Conservation (phyloP, 2,113 vertebrate genomes). For the Entomyzon cyanotis region DNA sequence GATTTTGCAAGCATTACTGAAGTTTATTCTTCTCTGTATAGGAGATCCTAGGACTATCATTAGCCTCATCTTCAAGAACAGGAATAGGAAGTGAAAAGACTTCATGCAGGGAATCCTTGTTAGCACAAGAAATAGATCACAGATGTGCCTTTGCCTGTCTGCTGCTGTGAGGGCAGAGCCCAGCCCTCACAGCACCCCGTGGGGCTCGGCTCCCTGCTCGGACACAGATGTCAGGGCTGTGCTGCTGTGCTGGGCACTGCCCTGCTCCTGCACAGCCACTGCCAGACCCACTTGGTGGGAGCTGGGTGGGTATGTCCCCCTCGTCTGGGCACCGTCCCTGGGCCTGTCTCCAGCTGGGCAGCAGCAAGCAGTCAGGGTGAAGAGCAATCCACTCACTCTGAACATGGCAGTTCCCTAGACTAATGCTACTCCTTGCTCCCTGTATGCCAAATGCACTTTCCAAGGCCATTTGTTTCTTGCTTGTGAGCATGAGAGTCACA, state of each 20-base stretch:
- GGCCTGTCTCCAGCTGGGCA: not conserved
- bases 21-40: not conserved
- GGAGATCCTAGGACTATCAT: not conserved
- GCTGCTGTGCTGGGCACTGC: not conserved
- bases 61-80: not conserved
- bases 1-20: not conserved
- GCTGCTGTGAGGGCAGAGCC: not conserved
- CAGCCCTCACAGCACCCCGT: fast-evolving
- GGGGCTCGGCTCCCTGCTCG: fast-evolving
- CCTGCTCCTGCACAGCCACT: not conserved
- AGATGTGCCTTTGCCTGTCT: slow-evolving; percentile 17
- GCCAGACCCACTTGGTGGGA: fast-evolving
- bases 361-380: not conserved
- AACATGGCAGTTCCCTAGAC: fast-evolving
- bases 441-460: not conserved
- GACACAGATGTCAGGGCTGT: fast-evolving
- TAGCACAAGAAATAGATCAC: slow-evolving; percentile 21
- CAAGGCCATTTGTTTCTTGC: not conserved
- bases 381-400: fast-evolving
- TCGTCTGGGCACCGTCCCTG: fast-evolving
- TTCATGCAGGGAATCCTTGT: not conserved
- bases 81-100: not conserved
- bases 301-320: not conserved
- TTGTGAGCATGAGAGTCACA: not conserved
- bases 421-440: not conserved